phyloP scores from a whole-genome alignment of 1,140 invertebrate species.

The Zeugodacus cucurbitae region DNA sequence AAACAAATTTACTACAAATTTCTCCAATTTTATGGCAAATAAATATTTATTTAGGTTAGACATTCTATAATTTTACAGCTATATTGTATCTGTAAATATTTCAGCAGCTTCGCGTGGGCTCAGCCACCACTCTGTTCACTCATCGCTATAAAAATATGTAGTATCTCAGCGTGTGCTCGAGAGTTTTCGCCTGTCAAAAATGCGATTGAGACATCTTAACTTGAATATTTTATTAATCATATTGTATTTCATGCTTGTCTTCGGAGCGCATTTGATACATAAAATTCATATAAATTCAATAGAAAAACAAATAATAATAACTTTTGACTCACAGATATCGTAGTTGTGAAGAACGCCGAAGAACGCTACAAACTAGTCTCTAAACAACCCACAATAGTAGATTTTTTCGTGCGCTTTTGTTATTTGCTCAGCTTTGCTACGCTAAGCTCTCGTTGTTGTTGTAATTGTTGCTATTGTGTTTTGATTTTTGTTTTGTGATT shows the following conservation, averaged over 20 bases:
- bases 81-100: neutral
- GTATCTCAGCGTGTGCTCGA: neutral
- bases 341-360: neutral
- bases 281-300: neutral
- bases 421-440: neutral
- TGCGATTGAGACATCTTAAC: neutral
- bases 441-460: neutral
- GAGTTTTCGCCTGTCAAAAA: neutral
- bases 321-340: neutral
- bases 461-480: neutral
- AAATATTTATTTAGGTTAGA: neutral
- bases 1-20: neutral
- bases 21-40: neutral
- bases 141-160: no score
- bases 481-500: constrained; percentile 9
- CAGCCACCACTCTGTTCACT: neutral
- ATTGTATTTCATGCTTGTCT: neutral
- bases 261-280: neutral
- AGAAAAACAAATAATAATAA: neutral
- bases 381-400: neutral
- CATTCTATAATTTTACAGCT: neutral
- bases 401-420: neutral
- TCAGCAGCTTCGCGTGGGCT: neutral
- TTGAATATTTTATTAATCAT: neutral
- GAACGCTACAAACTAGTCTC: neutral